Evolutionary conservation across 2,113 vertebrate genomes (phyloP).

Genomic region (Bujurquina vittata): DNA sequence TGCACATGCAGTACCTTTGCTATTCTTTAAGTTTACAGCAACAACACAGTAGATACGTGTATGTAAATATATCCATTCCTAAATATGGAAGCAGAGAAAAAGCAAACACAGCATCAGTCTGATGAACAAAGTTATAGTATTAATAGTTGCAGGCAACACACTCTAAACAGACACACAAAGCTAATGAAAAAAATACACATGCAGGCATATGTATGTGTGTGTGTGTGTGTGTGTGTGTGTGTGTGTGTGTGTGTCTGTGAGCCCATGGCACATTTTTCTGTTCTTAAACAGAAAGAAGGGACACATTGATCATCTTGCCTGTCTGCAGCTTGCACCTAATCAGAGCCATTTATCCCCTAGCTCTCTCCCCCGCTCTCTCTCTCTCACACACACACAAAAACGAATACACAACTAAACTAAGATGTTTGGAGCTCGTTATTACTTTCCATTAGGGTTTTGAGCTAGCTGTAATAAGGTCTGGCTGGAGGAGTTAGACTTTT

Average conservation of each 20-base stretch:
- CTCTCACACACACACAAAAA: neutral
- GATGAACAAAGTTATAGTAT: neutral
- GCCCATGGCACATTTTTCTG: slow-evolving; percentile 21
- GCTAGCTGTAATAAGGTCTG: slow-evolving; percentile 48
- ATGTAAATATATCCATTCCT: neutral
- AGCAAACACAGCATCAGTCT: slow-evolving; percentile 1
- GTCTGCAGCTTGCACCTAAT: slow-evolving; percentile 66
- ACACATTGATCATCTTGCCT: slow-evolving; percentile 65
- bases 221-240: neutral
- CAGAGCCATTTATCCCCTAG: slow-evolving; percentile 69
- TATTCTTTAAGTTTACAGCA: slow-evolving; percentile 5
- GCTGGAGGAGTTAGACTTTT: slow-evolving; percentile 49
- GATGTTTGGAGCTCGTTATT: slow-evolving; percentile 54
- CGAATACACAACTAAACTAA: slow-evolving; percentile 26
- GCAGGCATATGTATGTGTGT: neutral
- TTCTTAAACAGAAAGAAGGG: slow-evolving; percentile 20
- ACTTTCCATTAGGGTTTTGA: slow-evolving; percentile 56
- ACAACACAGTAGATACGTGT: neutral
- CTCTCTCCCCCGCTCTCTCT: neutral
- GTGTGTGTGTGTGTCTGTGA: neutral
- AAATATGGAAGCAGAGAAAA: neutral
- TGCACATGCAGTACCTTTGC: neutral
- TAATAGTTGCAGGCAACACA: slow-evolving; percentile 4
- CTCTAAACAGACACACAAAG: neutral
- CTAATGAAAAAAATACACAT: neutral